These are phyloP conservation scores for Rhombomys opimus DNA, from an alignment of 2,113 vertebrate species.

Conservation along the genomic window DNA sequence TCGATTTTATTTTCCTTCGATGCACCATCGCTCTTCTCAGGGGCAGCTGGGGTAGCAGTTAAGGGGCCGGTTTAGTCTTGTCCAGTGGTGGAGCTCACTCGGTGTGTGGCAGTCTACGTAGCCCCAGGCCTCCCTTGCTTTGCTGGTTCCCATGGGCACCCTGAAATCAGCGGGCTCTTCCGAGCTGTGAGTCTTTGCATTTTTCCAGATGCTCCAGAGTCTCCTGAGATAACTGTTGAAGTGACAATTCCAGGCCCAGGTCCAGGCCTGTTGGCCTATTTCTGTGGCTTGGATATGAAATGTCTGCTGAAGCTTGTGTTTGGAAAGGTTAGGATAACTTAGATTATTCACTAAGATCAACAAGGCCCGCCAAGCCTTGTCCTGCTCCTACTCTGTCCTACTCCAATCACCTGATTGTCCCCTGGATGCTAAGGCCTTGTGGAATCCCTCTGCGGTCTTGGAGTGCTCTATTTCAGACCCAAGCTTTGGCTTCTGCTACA, in stretches of 20 bases:
- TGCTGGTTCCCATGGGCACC: background rate
- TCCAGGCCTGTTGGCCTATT: background rate
- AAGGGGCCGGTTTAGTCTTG: background rate
- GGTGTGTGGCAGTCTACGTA: background rate
- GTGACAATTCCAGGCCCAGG: background rate
- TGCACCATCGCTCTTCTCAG: background rate
- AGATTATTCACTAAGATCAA: background rate
- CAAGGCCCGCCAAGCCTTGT: background rate
- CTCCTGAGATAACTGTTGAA: background rate
- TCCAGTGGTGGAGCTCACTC: background rate
- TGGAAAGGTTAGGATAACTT: background rate
- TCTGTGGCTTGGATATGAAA: background rate
- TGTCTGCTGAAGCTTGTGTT: background rate
- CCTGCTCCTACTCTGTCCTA: background rate
- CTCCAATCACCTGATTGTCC: background rate
- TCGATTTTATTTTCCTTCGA: slow-evolving; percentile 23
- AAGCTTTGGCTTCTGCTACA: background rate
- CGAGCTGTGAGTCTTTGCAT: background rate
- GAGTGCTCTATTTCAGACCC: background rate
- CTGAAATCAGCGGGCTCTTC: background rate
- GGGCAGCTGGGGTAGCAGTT: background rate
- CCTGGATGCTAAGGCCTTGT: too few relatives aligned
- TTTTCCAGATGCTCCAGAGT: background rate
- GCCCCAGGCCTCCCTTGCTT: too few relatives aligned
- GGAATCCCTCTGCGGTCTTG: too few relatives aligned